Conservation (phyloP, 2,113 vertebrate genomes). For the Psophia crepitans region DNA sequence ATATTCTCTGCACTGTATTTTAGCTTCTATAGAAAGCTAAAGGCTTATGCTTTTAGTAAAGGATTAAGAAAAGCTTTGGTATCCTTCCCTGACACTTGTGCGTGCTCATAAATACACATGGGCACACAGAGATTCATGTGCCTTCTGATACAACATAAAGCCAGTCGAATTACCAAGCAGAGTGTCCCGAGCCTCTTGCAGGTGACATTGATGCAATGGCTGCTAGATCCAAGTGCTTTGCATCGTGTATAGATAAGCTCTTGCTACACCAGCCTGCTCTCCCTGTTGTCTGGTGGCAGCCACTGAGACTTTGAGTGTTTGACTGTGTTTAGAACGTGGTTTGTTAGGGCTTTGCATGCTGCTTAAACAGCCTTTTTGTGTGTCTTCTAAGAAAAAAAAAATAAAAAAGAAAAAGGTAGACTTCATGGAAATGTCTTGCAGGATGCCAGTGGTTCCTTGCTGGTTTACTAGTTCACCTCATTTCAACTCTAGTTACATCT, state of each 20-base stretch:
- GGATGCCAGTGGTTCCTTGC: neutral
- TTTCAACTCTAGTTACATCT: conserved; percentile 4
- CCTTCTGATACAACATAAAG: neutral
- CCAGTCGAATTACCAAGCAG: neutral
- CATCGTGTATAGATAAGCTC: neutral
- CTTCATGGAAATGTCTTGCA: neutral
- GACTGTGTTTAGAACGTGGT: neutral
- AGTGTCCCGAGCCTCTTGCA: neutral
- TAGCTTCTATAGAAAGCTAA: neutral
- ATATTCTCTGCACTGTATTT: neutral
- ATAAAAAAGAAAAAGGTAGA: too few species aligned
- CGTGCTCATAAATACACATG: neutral
- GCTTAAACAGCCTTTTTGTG: neutral
- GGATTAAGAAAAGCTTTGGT: neutral
- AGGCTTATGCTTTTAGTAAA: neutral
- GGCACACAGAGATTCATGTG: neutral
- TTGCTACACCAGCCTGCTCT: neutral
- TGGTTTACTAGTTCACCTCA: neutral
- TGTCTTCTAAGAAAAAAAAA: neutral
- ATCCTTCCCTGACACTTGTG: neutral
- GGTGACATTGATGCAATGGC: neutral
- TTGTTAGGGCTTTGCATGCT: neutral
- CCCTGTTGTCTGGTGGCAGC: neutral
- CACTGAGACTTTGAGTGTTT: neutral
- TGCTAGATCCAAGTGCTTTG: neutral